Evolutionary conservation across 1,140 invertebrate genomes (phyloP), one percentile per base, ranked within the genome.

Genomic region (Neotoxoptera formosana): DNA sequence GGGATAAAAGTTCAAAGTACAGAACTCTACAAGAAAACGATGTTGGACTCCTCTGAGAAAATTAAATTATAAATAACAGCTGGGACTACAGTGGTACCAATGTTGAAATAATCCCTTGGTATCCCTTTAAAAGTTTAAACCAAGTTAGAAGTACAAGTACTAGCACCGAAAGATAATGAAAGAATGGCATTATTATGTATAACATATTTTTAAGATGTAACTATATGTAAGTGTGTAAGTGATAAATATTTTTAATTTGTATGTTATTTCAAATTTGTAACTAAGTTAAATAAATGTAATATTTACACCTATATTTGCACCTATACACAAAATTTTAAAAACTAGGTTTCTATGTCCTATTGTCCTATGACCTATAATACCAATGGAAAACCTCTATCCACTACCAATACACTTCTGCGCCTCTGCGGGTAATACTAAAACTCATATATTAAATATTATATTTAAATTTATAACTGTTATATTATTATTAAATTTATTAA

Each of bases 71-170:
- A 92, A 21, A 51, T 92, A 92, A 92, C 91, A 92, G 91, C 91
- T 92, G 91, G n/a, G 67, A 36, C 9, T 7, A 23, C 91, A 92
- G 91, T 92, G 91, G 47, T 92, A 36, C 91, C 91, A 92, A 92
- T 48, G 9, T 14, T 91, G 1, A 41, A 91, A 76, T 47, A 47
- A 67, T 60, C 90, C 90, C 90, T 90, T 76, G 0, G 20, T 47
- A 11, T 91, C 88, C 48, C 88, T 53, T 48, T 87, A 30, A 34
- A 34, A 41, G 41, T 30, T 25, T 7, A 53, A 51, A 47, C 7
- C 8, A 41, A 41, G 41, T n/a, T n/a, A n/a, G n/a, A n/a, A n/a
- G n/a, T n/a, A n/a, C n/a, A n/a, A n/a, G n/a, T n/a, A n/a, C n/a
- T n/a, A n/a, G 60, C 30, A 67, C 11, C 14, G 17, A 17, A 17